These are phyloP conservation scores for Malacoraja senta DNA, from an alignment of 2,797 vertebrate genomes.

Conservation along the genomic window DNA sequence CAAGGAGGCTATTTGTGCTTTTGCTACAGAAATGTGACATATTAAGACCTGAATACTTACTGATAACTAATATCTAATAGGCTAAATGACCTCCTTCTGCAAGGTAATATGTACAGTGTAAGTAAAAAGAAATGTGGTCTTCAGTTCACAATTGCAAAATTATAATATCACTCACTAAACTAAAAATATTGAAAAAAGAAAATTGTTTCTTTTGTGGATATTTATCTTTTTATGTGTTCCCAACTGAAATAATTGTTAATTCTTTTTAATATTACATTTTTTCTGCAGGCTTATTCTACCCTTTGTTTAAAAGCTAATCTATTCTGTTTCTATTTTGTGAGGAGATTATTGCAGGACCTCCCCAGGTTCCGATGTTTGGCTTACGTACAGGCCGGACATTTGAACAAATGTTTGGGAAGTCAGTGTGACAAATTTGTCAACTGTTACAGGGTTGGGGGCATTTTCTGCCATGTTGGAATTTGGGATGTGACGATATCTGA, in stretches of 20 bases:
- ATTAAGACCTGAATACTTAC: not conserved
- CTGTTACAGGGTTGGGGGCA: too few species aligned
- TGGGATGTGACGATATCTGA: too few species aligned
- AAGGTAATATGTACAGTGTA: too few species aligned
- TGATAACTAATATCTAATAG: not conserved
- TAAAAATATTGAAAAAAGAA: not conserved
- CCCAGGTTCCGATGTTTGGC: too few species aligned
- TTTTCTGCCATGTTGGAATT: too few species aligned
- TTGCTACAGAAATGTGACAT: not conserved
- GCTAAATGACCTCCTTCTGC: too few species aligned
- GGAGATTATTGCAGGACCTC: too few species aligned
- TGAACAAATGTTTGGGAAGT: too few species aligned
- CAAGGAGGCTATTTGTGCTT: not conserved
- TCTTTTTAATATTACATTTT: not conserved
- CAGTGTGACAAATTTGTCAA: too few species aligned
- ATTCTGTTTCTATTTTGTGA: not conserved
- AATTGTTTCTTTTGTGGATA: not conserved
- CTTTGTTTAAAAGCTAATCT: not conserved
- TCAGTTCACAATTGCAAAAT: not conserved
- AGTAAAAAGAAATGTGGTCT: not conserved
- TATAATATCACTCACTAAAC: not conserved
- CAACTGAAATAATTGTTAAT: too few species aligned
- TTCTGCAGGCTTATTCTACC: not conserved
- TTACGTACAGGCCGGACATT: too few species aligned
- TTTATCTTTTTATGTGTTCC: not conserved